Conservation (phyloP, 2,888 invertebrate species). For the Hydropsyche betteni region DNA sequence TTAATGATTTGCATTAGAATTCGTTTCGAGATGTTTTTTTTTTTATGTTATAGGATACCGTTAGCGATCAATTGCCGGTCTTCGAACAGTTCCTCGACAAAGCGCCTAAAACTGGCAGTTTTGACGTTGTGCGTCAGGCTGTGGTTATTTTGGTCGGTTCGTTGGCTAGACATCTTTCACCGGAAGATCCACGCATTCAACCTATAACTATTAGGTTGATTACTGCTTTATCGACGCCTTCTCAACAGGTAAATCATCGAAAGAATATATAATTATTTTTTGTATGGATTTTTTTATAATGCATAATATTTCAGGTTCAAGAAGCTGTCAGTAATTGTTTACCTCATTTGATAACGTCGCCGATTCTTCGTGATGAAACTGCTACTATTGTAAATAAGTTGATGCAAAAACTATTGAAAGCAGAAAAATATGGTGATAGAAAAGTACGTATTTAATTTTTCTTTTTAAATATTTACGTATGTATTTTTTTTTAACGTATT, state of each 20-base stretch:
- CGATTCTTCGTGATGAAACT: constrained; percentile 91
- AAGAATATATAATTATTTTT: not conserved
- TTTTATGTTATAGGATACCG: constrained; percentile 67
- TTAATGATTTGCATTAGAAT: not conserved
- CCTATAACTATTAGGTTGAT: constrained; percentile 94
- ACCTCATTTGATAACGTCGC: constrained; percentile 83
- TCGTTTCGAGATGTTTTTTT: constrained; percentile 3
- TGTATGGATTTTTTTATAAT: not conserved
- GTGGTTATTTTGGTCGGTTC: constrained; percentile 98
- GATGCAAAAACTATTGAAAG: constrained; percentile 85
- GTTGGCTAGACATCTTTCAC: constrained; percentile 93
- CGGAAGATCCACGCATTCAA: constrained; percentile 86
- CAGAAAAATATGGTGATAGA: constrained; percentile 91
- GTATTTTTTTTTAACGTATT: constrained; percentile 29
- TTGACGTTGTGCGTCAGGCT: constrained; percentile 93
- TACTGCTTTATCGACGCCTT: constrained; percentile 93
- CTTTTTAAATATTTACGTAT: not conserved
- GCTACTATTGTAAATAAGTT: constrained; percentile 88
- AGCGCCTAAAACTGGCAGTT: constrained; percentile 89
- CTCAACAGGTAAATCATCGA: constrained; percentile 77
- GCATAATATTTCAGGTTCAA: constrained; percentile 75
- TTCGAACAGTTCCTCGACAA: constrained; percentile 94
- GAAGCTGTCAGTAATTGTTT: constrained; percentile 97
- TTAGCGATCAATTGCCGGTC: constrained; percentile 82
- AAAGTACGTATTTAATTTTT: constrained; percentile 56